Base-by-base conservation (phyloP, 2,888 invertebrate genomes). In the Gasteruption jaculator region DNA sequence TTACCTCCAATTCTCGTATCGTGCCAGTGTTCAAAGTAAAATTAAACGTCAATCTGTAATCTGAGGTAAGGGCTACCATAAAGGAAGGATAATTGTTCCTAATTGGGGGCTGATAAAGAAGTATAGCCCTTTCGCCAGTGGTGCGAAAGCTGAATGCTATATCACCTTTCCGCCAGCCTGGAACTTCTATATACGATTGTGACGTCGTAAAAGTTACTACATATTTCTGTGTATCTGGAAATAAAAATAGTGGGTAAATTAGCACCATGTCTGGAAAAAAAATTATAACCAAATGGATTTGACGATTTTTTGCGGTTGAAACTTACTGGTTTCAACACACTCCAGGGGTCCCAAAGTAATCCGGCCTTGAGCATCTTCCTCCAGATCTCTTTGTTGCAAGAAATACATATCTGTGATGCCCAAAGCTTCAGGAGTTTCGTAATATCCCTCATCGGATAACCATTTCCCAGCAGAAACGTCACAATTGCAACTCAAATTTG, bases 201-300 rank as follows among this genome's bases (percentile, higher is more conserved):
- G 89, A 88, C 1, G 91, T 91, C 32, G 91, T 92, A 64, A 94
- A 93, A 4, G 93, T 94, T 7, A 94, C 92, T 5, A 93, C 91
- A 67, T 90, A 91, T 55, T 89, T 82, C 70, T 91, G 91, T 2
- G 91, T 91, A 70, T 93, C 92, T 90, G 67, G 22, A 72, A 74
- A 53, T 33, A 34, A 37, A 20, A n/a, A n/a, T n/a, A n/a, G n/a
- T n/a, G n/a, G n/a, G n/a, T n/a, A n/a, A n/a, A n/a, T 21, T 18
- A 21, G 14, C 35, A 29, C 18, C 2, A 8, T 37, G 19, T 34
- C 11, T 18, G 20, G 2, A 21, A 33, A 39, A 33, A 11, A n/a
- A 25, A 34, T 11, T 25, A 26, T 45, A 44, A 41, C 44, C 14
- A 43, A 46, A 42, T 40, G 41, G 32, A 39, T 36, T 38, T 36